Percentiles rank a stretch among this genome's conserved stretches.
Conservation (phyloP, 2,888 invertebrate genomes). For the Cheilosia impressa region DNA sequence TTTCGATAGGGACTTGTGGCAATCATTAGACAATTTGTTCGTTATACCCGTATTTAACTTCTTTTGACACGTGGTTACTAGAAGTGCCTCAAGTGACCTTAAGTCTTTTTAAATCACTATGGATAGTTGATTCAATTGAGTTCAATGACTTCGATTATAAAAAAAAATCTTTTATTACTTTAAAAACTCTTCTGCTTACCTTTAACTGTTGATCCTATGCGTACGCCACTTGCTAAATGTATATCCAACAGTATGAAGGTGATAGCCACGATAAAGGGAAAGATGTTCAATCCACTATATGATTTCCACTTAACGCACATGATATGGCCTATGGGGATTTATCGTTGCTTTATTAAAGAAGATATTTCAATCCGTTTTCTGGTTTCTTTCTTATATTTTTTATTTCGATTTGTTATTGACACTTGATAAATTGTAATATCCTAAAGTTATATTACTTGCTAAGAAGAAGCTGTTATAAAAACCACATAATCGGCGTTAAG, state of each 20-base stretch:
- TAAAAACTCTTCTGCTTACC: constrained; percentile 80
- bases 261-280: constrained; percentile 77
- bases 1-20: too few relatives aligned
- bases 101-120: too few relatives aligned
- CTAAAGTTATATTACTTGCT: constrained; percentile 39
- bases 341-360: constrained; percentile 29
- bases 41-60: too few relatives aligned
- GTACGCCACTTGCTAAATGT: constrained; percentile 82
- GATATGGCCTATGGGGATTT: constrained; percentile 66
- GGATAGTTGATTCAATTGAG: too few relatives aligned
- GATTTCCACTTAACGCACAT: constrained; percentile 81
- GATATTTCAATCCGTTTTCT: constrained; percentile 2
- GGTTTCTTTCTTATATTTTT: constrained; percentile 20
- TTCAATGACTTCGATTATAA: too few relatives aligned
- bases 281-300: constrained; percentile 78
- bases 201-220: constrained; percentile 86
- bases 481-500: constrained; percentile 46
- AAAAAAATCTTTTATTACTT: too few relatives aligned
- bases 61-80: too few relatives aligned
- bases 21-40: too few relatives aligned
- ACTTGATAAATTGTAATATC: constrained; percentile 44
- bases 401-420: constrained; percentile 33
- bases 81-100: too few relatives aligned
- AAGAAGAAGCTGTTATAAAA: constrained; percentile 34
- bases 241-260: constrained; percentile 78